A percentile compares a stretch with the other conserved stretches of the same genome.
Evolutionary conservation across 2,113 vertebrate species (phyloP).

Genomic region (Rhynchomys soricoides): DNA sequence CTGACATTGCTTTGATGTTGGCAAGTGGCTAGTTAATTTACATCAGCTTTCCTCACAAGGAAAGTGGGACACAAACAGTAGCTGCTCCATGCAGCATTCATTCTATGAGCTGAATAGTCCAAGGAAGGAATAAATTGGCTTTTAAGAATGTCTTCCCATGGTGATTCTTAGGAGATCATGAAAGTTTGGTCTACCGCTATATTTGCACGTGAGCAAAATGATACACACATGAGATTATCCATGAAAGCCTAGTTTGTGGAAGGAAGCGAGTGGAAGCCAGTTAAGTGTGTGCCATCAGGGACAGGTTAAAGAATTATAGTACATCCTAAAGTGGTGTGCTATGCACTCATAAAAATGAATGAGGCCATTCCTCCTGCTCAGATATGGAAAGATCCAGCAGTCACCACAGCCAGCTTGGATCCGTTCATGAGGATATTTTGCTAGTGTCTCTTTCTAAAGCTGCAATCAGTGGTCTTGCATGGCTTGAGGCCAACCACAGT

Average conservation of each 20-base stretch:
- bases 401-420: background rate
- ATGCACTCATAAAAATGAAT: constrained; percentile 44
- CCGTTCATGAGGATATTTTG: background rate
- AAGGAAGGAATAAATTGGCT: constrained; percentile 53
- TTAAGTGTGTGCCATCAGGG: constrained; percentile 20
- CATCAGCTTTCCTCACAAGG: constrained; percentile 17
- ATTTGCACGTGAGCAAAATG: constrained; percentile 56
- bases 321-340: constrained; percentile 30
- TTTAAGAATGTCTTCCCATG: constrained; percentile 53
- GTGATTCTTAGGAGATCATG: background rate
- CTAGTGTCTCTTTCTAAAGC: background rate
- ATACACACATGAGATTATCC: background rate
- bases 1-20: constrained; percentile 22
- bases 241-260: constrained; percentile 40
- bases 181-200: background rate
- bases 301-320: constrained; percentile 61
- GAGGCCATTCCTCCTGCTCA: constrained; percentile 21
- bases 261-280: constrained; percentile 30
- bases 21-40: constrained; percentile 37
- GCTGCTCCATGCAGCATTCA: constrained; percentile 2
- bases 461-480: background rate
- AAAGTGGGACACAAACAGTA: constrained; percentile 31
- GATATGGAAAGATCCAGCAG: background rate
- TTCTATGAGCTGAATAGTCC: constrained; percentile 4
- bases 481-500: background rate